phyloP scores from a whole-genome alignment of 2,888 invertebrate species.

The Tipula unca region DNA sequence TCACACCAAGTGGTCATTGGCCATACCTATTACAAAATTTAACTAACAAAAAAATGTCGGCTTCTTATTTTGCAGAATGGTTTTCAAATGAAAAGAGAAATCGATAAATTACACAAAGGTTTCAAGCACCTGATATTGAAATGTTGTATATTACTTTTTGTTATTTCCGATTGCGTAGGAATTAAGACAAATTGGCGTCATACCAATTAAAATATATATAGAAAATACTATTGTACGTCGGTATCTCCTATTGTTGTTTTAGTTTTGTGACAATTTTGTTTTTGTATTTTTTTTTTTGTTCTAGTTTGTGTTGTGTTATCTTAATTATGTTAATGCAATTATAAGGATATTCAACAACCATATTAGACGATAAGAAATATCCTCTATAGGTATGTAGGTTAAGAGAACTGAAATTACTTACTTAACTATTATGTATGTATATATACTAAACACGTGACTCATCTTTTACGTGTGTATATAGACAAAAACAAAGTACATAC shows the following conservation, averaged over 20 bases:
- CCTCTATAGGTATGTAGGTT: background rate
- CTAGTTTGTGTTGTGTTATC: background rate
- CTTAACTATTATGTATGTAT: background rate
- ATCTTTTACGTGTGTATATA: background rate
- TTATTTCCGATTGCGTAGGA: background rate
- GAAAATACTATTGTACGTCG: background rate
- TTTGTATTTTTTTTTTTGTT: background rate
- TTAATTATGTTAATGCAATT: constrained; percentile 14
- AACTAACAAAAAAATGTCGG: too few species aligned
- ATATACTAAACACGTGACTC: background rate
- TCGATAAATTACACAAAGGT: background rate
- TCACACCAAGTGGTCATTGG: too few species aligned
- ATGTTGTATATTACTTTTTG: background rate
- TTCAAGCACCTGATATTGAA: background rate
- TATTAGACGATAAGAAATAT: background rate
- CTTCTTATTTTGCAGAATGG: too few species aligned
- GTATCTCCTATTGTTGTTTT: background rate
- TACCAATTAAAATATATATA: background rate
- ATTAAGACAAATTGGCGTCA: constrained; percentile 2
- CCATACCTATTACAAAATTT: too few species aligned
- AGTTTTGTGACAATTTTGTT: background rate
- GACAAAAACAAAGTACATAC: background rate
- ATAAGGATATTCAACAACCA: background rate
- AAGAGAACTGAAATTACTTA: background rate
- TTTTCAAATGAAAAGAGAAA: too few species aligned